Conservation (phyloP, 2,113 vertebrate genomes). For the Microcebus murinus region DNA sequence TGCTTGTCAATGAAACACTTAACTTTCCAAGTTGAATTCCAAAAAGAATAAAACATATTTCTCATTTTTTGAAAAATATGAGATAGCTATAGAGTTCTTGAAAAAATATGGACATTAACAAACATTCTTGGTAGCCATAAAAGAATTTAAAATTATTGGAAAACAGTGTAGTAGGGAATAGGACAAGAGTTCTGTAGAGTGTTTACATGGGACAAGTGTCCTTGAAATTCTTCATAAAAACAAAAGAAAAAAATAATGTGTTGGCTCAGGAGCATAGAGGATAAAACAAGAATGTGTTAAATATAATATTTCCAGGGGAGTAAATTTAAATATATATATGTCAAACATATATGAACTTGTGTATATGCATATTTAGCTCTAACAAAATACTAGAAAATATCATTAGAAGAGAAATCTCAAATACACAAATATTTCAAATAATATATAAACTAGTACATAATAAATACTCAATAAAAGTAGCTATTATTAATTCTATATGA, state of each 20-base stretch:
- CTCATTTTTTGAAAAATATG: not conserved
- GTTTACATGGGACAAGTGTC: not conserved
- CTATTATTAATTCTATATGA: not conserved
- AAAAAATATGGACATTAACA: not conserved
- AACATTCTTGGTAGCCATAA: not conserved
- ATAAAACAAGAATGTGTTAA: not conserved
- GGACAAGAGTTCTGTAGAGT: not conserved
- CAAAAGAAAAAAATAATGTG: not conserved
- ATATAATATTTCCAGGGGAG: not conserved
- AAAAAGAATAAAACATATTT: not conserved
- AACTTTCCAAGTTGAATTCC: not conserved
- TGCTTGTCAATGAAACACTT: not conserved
- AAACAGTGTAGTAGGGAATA: not conserved
- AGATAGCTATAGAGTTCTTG: not conserved
- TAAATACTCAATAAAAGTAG: not conserved
- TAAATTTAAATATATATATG: not conserved
- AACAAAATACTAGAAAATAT: not conserved
- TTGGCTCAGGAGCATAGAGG: not conserved
- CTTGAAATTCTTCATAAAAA: not conserved
- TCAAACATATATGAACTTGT: not conserved
- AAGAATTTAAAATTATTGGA: not conserved
- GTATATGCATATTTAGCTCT: not conserved
- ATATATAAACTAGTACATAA: not conserved
- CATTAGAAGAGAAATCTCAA: not conserved
- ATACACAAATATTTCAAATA: not conserved